A percentile compares a stretch with the other conserved stretches of the same genome.
These are phyloP conservation scores for Zonotrichia albicollis DNA, from an alignment of 2,797 vertebrate genomes.

Conservation along the genomic window DNA sequence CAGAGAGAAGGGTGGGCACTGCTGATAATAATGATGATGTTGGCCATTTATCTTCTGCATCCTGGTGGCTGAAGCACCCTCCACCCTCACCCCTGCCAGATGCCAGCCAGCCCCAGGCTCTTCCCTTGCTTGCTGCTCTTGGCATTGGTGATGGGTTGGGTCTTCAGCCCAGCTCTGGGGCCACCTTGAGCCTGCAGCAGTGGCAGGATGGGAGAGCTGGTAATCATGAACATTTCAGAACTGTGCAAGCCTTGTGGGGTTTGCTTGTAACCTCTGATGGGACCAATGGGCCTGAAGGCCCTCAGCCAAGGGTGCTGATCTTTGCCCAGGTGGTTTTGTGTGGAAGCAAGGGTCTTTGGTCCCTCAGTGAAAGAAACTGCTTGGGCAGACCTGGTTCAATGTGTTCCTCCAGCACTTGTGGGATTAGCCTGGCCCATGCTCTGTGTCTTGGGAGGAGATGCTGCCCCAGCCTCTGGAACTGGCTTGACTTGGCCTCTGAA, in stretches of 20 bases:
- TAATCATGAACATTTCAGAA: neutral
- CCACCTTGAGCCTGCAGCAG: neutral
- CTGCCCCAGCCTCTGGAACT: neutral
- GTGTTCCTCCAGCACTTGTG: neutral
- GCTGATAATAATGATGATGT: neutral
- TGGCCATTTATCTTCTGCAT: neutral
- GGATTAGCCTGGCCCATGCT: neutral
- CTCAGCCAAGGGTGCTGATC: neutral
- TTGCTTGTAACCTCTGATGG: neutral
- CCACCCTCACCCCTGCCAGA: neutral
- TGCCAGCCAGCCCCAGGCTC: neutral
- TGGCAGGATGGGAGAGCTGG: neutral
- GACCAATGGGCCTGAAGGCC: neutral
- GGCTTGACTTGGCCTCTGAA: neutral
- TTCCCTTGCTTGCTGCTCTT: neutral
- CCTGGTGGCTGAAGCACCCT: neutral
- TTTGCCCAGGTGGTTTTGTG: neutral
- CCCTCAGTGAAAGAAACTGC: neutral
- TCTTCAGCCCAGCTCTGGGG: neutral
- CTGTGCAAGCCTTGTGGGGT: neutral
- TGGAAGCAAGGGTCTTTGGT: neutral
- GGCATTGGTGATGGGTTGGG: fast-evolving
- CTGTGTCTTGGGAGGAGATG: neutral
- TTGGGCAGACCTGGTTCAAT: neutral
- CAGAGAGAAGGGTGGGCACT: neutral